A percentile compares a stretch with the other conserved stretches of the same genome.
Conservation (phyloP, 1,140 invertebrate genomes). For the Phthorimaea operculella region DNA sequence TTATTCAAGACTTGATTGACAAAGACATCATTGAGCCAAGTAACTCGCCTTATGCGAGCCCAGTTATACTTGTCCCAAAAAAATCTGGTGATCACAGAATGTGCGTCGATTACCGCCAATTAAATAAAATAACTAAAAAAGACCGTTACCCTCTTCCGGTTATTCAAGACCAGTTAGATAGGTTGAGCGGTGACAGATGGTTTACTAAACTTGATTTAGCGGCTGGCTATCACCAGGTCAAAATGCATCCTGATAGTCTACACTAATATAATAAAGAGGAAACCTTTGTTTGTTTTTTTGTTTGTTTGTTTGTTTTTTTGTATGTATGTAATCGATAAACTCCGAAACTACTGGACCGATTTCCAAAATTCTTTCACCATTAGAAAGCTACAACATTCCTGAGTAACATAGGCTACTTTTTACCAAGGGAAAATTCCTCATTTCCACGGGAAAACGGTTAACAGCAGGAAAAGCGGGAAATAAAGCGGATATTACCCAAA, state of each 20-base stretch:
- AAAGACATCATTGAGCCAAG: slow-evolving; percentile 29
- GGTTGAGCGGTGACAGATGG: slow-evolving; percentile 28
- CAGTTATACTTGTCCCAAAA: slow-evolving; percentile 30
- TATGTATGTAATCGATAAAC: no score
- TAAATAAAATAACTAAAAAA: slow-evolving; percentile 48
- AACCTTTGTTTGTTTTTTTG: no score
- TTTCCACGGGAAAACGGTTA: no score
- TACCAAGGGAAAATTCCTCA: no score
- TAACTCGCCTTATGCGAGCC: slow-evolving; percentile 29
- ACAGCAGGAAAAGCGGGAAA: no score
- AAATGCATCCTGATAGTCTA: slow-evolving; percentile 29
- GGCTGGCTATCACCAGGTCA: slow-evolving; percentile 43
- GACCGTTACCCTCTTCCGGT: background rate
- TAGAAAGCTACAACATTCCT: no score
- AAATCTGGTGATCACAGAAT: slow-evolving; percentile 34
- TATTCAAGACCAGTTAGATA: background rate
- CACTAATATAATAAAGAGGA: no score
- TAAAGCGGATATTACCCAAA: no score
- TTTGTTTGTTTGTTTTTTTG: no score
- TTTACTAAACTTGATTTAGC: slow-evolving; percentile 59
- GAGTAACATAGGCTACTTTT: no score
- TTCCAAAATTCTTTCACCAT: no score
- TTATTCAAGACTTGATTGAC: slow-evolving; percentile 29
- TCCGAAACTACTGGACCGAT: no score
- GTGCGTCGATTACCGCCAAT: slow-evolving; percentile 58